Evolutionary conservation across 1,140 invertebrate species (phyloP), one percentile per base, ranked within the genome.

Genomic region (Drosophila willistoni): DNA sequence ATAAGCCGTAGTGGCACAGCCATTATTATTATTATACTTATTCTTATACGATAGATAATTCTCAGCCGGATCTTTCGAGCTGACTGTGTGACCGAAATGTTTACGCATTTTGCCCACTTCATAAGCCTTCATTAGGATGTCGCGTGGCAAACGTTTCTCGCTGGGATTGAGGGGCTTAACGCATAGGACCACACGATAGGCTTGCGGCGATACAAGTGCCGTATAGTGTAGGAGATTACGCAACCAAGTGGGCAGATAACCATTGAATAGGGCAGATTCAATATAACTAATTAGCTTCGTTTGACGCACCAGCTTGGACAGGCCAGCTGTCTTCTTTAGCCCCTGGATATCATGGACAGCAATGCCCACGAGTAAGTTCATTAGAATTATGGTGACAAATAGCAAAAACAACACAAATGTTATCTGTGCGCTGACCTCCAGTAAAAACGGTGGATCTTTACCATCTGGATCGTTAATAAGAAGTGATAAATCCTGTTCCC

Each of bases 281-380:
- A 96, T 95, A 73, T 96, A 96, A 17, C 95, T 95, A 29, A 96
- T 96, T 0, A 96, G 89, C 86, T 96, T 95, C 0, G 96, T 96
- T 89, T 96, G 95, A n/a, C 95, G 93, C 6, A 96, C 96, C 1
- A 96, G 92, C 81, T 96, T 96, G 0, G 95, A 95, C 1, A 96
- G 91, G 0, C 95, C 95, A 0, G 96, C 96, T 0, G 95, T 96
- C 92, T 96, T 96, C 71, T 96, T 95, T 0, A 96, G 91, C 0
- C 95, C 95, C 75, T 96, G 95, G 59, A 96, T 96, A 89, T 97
- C 96, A 68, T 96, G 95, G 0, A 97, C 96, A 0, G 96, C 96
- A 67, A 97, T 96, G 77, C 96, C 96, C 12, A 97, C 95, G 0
- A 97, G 84, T 0, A 97, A 91, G 92, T 97, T 97, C 96, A 97